Conservation (phyloP, 2,113 vertebrate species). For the Ceyx cyanopectus region DNA sequence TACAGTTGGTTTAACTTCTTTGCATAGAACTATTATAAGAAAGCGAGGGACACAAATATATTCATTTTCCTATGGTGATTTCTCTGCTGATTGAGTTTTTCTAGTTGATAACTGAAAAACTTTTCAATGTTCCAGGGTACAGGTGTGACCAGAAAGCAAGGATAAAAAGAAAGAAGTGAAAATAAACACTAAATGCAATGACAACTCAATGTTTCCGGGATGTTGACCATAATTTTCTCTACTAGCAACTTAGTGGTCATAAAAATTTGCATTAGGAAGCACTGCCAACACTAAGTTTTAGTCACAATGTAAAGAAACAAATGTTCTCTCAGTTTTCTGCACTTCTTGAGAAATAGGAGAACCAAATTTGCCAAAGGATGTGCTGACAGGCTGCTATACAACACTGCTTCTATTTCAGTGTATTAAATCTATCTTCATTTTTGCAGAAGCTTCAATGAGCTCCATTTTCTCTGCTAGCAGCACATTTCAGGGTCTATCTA, state of each 20-base stretch:
- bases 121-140: neutral
- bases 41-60: neutral
- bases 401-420: fast-evolving
- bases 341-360: neutral
- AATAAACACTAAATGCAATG: neutral
- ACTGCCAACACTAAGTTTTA: neutral
- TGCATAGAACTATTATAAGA: neutral
- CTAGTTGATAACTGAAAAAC: neutral
- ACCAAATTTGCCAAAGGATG: fast-evolving
- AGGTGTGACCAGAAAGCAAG: neutral
- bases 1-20: neutral
- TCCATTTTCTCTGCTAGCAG: neutral
- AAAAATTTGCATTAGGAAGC: neutral
- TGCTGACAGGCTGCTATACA: neutral
- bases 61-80: neutral
- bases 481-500: fast-evolving
- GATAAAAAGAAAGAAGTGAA: neutral
- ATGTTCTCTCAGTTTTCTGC: fast-evolving
- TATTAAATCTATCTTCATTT: neutral
- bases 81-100: neutral
- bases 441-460: too few species aligned
- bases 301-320: fast-evolving
- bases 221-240: neutral
- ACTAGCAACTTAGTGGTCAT: neutral
- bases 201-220: fast-evolving